Base-by-base conservation (phyloP, 2,888 invertebrate species). In the Coelinius sp. region DNA sequence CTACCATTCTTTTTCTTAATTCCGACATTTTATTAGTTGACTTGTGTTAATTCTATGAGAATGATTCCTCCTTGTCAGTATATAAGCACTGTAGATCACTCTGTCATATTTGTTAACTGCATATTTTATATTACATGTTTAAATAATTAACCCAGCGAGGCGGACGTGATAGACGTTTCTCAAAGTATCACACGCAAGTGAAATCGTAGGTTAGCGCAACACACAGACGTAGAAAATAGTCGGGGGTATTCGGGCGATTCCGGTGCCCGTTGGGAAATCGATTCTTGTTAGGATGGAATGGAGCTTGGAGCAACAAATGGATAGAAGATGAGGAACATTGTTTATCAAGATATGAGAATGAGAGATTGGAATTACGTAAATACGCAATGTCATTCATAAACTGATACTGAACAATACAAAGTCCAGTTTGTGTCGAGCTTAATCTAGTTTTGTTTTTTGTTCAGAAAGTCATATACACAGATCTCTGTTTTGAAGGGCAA, bases 81-180 rank as follows among this genome's bases (percentile, higher is more conserved):
- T 10, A 59, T 14, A 62, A 78, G 73, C 78, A 79, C 78, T 74
- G 76, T 66, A 20, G 74, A 78, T 78, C 77, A 80, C 78, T 77
- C 73, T 59, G 56, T 31, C 68, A 73, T 78, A 74, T 64, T 52
- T 27, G 66, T 75, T 65, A 71, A 74, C 69, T 76, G 74, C 75
- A 80, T 67, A 81, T 84, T 83, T 84, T 84, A 81, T 84, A 83
- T 84, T 84, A 84, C 83, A 84, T 85, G 77, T 76, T 85, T 82
- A 79, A 82, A 80, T 77, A 77, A 80, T 78, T 74, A 77, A 72
- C 70, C 73, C 77, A 78, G 78, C 72, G 73, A 75, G 81, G 76
- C 82, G 81, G 80, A 83, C 79, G 81, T 82, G 82, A 82, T 79
- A 75, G 74, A 78, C 81, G 73, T 75, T 77, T 77, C 78, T 80